A percentile compares a stretch with the other conserved stretches of the same genome.
Evolutionary conservation across 2,888 invertebrate species (phyloP).

Genomic region (Lepidonotus clava): DNA sequence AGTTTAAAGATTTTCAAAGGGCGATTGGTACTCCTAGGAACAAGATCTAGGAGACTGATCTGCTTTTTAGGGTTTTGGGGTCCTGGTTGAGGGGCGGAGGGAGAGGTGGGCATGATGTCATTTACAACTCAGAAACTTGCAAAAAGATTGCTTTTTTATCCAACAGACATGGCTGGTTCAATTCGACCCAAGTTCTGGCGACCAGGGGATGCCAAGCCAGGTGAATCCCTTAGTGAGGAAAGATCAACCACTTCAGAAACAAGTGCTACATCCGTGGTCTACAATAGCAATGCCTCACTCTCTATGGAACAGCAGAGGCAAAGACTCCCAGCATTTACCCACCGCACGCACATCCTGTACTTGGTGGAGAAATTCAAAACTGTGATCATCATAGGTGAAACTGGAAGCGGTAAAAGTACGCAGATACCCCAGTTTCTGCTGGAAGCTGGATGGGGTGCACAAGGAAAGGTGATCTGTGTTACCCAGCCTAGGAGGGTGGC

Average conservation of each 20-base stretch:
- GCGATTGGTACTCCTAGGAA: no score
- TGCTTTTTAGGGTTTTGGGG: no score
- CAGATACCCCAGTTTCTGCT: constrained; percentile 90
- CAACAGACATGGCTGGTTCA: neutral
- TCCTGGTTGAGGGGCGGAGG: no score
- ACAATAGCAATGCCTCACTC: constrained; percentile 91
- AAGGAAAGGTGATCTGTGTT: constrained; percentile 89
- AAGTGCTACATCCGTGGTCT: constrained; percentile 57
- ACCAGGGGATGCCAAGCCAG: constrained; percentile 63
- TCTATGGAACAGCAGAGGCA: constrained; percentile 92
- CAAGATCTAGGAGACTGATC: no score
- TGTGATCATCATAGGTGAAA: constrained; percentile 91
- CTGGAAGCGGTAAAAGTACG: constrained; percentile 96
- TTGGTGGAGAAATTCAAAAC: constrained; percentile 94
- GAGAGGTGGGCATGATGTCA: no score
- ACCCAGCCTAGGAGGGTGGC: constrained; percentile 96
- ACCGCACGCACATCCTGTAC: constrained; percentile 91
- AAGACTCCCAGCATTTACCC: constrained; percentile 88
- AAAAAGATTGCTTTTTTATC: no score
- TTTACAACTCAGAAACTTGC: no score
- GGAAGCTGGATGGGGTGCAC: constrained; percentile 91
- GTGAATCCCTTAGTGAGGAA: constrained; percentile 63
- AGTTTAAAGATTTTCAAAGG: no score
- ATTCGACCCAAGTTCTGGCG: constrained; percentile 60
- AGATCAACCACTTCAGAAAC: constrained; percentile 54